Percentiles rank a stretch among this genome's conserved stretches.
Evolutionary conservation across 2,113 vertebrate species (phyloP).

Genomic region (Macquaria ambigua): DNA sequence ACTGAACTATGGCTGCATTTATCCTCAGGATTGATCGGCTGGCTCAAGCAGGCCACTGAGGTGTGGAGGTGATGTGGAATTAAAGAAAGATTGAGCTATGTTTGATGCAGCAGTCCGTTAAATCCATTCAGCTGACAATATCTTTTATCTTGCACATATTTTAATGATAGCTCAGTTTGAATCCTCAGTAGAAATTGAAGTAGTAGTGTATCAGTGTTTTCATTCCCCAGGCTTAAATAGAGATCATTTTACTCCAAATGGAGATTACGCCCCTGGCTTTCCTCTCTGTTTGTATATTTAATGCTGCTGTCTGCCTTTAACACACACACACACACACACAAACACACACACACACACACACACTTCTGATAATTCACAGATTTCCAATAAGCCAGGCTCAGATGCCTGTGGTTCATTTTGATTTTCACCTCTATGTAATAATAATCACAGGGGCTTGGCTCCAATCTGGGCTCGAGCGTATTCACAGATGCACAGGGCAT

Average conservation of each 20-base stretch:
- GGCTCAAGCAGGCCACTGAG: slow-evolving; percentile 12
- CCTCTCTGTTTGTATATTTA: slow-evolving; percentile 36
- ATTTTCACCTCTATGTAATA: slow-evolving; percentile 57
- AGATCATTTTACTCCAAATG: slow-evolving; percentile 13
- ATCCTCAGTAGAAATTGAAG: not conserved
- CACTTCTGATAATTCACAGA: slow-evolving; percentile 27
- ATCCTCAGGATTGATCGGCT: slow-evolving; percentile 12
- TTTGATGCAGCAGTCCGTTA: slow-evolving; percentile 11
- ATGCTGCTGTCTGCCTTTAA: not conserved
- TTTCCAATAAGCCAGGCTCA: slow-evolving; percentile 49
- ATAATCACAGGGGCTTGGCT: slow-evolving; percentile 58
- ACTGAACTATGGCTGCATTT: slow-evolving; percentile 32
- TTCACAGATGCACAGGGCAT: slow-evolving; percentile 63
- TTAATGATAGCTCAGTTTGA: not conserved
- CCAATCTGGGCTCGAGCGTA: slow-evolving; percentile 53
- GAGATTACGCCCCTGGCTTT: slow-evolving; percentile 14
- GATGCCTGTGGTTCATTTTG: slow-evolving; percentile 48
- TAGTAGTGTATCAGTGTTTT: slow-evolving; percentile 6
- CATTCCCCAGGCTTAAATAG: slow-evolving; percentile 2
- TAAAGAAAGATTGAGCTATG: slow-evolving; percentile 1
- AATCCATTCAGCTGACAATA: slow-evolving; percentile 22
- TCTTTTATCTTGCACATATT: not conserved
- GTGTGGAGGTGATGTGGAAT: slow-evolving; percentile 26
- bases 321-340: not conserved
- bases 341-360: not conserved